Percentiles rank a stretch among this genome's conserved stretches.
These are phyloP conservation scores for Drosophila ezoana DNA, from an alignment of 2,888 invertebrate genomes.

Conservation along the genomic window DNA sequence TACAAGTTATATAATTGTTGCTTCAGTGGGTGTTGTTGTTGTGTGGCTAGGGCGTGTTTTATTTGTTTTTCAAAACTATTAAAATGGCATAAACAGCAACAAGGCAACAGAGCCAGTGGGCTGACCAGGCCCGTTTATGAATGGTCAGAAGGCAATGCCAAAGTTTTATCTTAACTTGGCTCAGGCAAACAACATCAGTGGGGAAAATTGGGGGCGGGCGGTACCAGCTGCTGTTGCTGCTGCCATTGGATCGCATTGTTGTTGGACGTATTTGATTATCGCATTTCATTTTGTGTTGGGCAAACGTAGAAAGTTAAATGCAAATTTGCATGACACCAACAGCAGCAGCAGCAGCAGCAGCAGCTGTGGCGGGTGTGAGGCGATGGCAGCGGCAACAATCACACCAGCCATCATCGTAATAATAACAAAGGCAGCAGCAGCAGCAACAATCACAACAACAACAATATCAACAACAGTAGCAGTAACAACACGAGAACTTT, in stretches of 20 bases:
- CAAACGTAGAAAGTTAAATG: constrained; percentile 77
- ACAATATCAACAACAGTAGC: constrained; percentile 36
- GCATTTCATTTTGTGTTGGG: constrained; percentile 78
- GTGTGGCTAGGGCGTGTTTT: constrained; percentile 55
- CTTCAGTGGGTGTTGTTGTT: constrained; percentile 43
- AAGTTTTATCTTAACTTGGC: constrained; percentile 69
- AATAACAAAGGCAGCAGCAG: constrained; percentile 47
- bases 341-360: constrained; percentile 33
- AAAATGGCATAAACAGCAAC: constrained; percentile 73
- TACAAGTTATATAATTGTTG: constrained; percentile 22
- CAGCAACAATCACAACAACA: constrained; percentile 70
- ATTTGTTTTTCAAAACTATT: constrained; percentile 78
- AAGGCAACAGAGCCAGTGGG: constrained; percentile 23
- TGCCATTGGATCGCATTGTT: constrained; percentile 64
- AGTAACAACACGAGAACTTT: constrained; percentile 54
- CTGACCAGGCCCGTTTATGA: constrained; percentile 10
- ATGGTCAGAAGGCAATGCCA: constrained; percentile 60
- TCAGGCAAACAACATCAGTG: constrained; percentile 21
- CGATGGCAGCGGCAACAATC: constrained; percentile 38
- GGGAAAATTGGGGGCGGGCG: not conserved
- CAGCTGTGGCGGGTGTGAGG: constrained; percentile 19
- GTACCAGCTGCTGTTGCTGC: constrained; percentile 37
- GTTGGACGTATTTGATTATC: constrained; percentile 77
- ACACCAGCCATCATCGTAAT: constrained; percentile 61
- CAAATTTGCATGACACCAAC: constrained; percentile 76